A percentile compares a stretch with the other conserved stretches of the same genome.
phyloP scores from a whole-genome alignment of 2,888 invertebrate genomes.

The Antheraea yamamai region DNA sequence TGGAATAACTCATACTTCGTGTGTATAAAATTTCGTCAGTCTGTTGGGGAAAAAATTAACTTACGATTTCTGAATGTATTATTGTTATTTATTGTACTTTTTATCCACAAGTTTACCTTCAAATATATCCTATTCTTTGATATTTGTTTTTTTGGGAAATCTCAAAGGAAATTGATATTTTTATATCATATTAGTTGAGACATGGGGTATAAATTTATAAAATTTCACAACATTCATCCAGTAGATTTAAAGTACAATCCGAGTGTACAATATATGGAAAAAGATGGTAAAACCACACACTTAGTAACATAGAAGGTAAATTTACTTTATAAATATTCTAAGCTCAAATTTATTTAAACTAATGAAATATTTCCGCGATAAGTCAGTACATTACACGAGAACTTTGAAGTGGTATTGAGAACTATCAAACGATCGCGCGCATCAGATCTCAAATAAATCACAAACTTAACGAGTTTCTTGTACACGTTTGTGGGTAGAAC shows the following conservation, averaged over 20 bases:
- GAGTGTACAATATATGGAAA: background rate
- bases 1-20: background rate
- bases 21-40: background rate
- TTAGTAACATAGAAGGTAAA: background rate
- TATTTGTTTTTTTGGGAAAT: background rate
- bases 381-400: constrained; percentile 3
- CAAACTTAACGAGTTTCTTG: constrained; percentile 68
- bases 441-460: constrained; percentile 71
- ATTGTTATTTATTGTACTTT: no score
- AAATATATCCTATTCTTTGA: background rate
- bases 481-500: constrained; percentile 68
- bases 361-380: background rate
- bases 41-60: background rate
- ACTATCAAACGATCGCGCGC: constrained; percentile 67
- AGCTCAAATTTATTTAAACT: background rate
- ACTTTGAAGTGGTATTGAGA: constrained; percentile 58
- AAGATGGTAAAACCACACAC: background rate
- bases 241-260: background rate
- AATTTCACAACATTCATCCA: background rate
- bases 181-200: background rate
- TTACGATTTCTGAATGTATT: no score
- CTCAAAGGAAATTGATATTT: background rate
- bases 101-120: no score
- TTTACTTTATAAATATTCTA: background rate
- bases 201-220: background rate